A percentile compares a stretch with the other conserved stretches of the same genome.
These are phyloP conservation scores for Zaprionus capensis DNA, from an alignment of 1,140 invertebrate genomes.

Conservation along the genomic window DNA sequence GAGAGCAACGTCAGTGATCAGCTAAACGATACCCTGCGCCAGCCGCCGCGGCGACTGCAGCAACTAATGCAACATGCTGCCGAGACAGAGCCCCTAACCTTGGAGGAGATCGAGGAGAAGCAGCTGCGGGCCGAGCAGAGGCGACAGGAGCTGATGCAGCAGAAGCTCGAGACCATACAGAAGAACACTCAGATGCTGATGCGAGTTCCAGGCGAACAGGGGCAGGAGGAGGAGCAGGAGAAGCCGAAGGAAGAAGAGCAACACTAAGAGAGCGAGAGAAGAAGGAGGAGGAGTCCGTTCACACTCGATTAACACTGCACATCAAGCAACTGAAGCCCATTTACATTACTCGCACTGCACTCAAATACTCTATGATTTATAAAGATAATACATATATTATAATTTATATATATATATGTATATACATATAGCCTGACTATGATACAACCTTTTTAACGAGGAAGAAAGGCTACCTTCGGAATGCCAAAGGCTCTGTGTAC, in stretches of 20 bases:
- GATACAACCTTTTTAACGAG: too few relatives aligned
- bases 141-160: slow-evolving; percentile 84
- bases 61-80: slow-evolving; percentile 85
- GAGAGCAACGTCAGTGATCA: slow-evolving; percentile 54
- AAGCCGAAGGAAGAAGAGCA: neutral
- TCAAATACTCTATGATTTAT: neutral
- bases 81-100: slow-evolving; percentile 86
- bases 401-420: too few relatives aligned
- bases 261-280: neutral
- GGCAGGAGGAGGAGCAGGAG: neutral
- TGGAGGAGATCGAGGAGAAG: slow-evolving; percentile 88
- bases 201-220: slow-evolving; percentile 18
- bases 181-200: slow-evolving; percentile 67
- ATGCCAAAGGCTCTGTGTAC: too few relatives aligned
- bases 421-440: too few relatives aligned
- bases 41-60: slow-evolving; percentile 87
- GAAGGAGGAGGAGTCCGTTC: neutral
- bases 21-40: slow-evolving; percentile 86
- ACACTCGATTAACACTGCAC: neutral
- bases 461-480: too few relatives aligned
- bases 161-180: slow-evolving; percentile 70
- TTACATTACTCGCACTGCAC: neutral
- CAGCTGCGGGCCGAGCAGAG: slow-evolving; percentile 88
- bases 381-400: too few relatives aligned
- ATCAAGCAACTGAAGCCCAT: neutral